Evolutionary conservation across 2,888 invertebrate species (phyloP).

Genomic region (Aspidapion aeneum): DNA sequence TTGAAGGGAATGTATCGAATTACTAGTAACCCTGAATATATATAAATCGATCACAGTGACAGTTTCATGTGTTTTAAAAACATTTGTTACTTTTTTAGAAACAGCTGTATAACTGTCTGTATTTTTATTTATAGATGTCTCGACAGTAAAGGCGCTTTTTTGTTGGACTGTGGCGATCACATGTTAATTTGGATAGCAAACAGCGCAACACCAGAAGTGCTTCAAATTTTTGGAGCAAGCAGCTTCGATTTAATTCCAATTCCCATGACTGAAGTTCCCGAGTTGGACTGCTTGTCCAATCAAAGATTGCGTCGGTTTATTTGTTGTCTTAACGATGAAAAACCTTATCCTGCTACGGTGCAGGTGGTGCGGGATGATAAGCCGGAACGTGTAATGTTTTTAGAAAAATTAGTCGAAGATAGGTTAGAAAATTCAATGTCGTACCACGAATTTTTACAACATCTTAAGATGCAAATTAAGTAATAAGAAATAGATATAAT

Average conservation of each 20-base stretch:
- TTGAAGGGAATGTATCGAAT: no score
- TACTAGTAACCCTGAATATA: no score
- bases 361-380: constrained; percentile 91
- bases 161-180: constrained; percentile 82
- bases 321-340: constrained; percentile 77
- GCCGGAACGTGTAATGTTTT: constrained; percentile 74
- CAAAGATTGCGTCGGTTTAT: constrained; percentile 76
- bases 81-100: no score
- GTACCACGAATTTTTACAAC: constrained; percentile 98
- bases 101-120: no score
- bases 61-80: no score
- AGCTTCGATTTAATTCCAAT: constrained; percentile 73
- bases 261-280: constrained; percentile 75
- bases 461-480: constrained; percentile 86
- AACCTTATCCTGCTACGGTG: constrained; percentile 75
- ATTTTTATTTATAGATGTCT: constrained; percentile 73
- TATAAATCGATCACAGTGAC: no score
- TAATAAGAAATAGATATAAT: constrained; percentile 45
- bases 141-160: constrained; percentile 84
- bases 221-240: constrained; percentile 74
- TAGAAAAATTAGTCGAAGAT: constrained; percentile 90
- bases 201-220: constrained; percentile 68
- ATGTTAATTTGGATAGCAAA: constrained; percentile 84
- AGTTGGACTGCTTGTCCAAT: constrained; percentile 69
- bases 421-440: constrained; percentile 90